Evolutionary conservation across 2,113 vertebrate genomes (phyloP).

Genomic region (Phalacrocorax carbo): DNA sequence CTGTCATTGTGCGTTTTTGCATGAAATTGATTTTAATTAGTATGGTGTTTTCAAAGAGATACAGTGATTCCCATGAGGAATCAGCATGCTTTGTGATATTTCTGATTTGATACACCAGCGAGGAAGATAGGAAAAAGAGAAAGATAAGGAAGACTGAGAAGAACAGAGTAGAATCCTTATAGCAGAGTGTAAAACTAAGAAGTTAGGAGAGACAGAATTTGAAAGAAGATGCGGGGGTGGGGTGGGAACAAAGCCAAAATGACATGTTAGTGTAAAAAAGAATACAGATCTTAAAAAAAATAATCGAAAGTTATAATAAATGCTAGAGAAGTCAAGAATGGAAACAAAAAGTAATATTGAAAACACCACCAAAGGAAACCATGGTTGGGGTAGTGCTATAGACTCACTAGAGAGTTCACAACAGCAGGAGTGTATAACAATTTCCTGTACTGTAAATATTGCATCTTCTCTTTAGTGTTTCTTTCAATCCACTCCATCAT

Average conservation of each 20-base stretch:
- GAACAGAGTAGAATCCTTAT: not conserved
- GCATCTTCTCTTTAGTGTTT: not conserved
- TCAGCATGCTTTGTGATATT: not conserved
- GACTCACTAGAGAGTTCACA: not conserved
- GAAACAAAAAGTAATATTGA: not conserved
- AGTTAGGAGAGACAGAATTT: not conserved
- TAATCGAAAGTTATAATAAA: not conserved
- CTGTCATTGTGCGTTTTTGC: not conserved
- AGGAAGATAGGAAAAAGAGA: not conserved
- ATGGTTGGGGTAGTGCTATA: fast-evolving
- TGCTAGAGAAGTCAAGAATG: not conserved
- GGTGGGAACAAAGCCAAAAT: not conserved
- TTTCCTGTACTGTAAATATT: not conserved
- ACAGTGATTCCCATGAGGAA: not conserved
- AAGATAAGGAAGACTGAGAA: not conserved
- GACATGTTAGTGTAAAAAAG: not conserved
- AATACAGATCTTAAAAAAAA: not conserved
- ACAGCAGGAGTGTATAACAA: not conserved
- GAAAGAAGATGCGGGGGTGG: not conserved
- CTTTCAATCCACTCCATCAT: not conserved
- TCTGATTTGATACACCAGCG: not conserved
- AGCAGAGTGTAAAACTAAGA: not conserved
- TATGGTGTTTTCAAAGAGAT: not conserved
- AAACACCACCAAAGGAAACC: not conserved
- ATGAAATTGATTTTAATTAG: not conserved